phyloP scores from a whole-genome alignment of 2,888 invertebrate species.

The Copidosoma aretas region DNA sequence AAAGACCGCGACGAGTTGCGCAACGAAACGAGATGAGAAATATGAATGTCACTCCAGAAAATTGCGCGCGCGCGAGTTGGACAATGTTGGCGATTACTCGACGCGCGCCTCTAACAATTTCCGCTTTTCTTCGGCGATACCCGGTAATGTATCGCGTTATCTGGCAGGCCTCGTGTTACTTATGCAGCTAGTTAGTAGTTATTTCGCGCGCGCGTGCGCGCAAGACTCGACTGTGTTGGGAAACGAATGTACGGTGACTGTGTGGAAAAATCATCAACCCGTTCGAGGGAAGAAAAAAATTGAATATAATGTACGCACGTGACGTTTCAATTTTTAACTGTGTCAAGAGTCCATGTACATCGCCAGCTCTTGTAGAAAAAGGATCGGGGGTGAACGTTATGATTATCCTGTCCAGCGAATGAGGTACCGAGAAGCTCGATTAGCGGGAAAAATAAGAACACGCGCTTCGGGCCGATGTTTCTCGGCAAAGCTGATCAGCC shows the following conservation, averaged over 20 bases:
- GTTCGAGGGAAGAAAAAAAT: neutral
- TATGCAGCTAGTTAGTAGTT: neutral
- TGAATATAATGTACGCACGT: neutral
- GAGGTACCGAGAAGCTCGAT: neutral
- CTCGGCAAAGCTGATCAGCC: neutral
- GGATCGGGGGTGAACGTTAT: neutral
- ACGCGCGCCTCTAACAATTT: slow-evolving; percentile 11
- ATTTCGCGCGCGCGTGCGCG: neutral
- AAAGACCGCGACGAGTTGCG: neutral
- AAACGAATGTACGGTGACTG: no score
- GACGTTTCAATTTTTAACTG: no score
- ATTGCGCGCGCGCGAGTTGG: neutral
- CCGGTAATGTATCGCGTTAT: neutral
- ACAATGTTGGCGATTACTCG: neutral
- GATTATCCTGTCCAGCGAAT: neutral
- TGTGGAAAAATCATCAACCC: no score
- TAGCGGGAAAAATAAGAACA: neutral
- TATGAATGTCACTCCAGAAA: no score
- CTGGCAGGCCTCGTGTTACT: slow-evolving; percentile 6
- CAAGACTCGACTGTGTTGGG: neutral
- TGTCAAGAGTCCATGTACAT: no score
- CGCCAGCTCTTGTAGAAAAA: neutral
- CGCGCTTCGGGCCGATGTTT: no score
- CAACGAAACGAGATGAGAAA: neutral
- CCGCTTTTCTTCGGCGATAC: slow-evolving; percentile 2